Evolutionary conservation across 2,797 vertebrate genomes (phyloP).

Genomic region (Mormyrus proboscirostris): DNA sequence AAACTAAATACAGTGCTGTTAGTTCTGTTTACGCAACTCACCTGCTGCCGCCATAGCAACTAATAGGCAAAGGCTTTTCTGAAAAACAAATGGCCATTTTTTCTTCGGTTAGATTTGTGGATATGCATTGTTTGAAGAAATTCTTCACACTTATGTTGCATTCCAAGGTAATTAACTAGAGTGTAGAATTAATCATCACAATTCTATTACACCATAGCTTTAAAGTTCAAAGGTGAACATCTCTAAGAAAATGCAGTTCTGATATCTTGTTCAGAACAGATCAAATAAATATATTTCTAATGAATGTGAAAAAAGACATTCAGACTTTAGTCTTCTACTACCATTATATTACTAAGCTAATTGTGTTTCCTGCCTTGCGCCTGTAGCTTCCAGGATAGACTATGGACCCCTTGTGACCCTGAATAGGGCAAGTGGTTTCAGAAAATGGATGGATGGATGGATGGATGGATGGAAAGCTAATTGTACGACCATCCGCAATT

Average conservation of each 20-base stretch:
- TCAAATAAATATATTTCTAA: background rate
- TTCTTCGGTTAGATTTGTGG: background rate
- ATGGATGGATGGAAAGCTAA: background rate
- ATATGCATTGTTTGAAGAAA: background rate
- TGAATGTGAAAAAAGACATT: background rate
- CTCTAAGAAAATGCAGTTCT: background rate
- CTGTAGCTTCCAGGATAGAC: background rate
- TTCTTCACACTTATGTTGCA: background rate
- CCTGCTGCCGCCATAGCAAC: background rate
- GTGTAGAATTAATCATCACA: background rate
- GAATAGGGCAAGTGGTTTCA: background rate
- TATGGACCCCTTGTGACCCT: background rate
- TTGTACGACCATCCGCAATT: background rate
- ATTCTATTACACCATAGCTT: background rate
- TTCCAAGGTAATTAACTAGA: background rate
- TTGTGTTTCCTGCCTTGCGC: background rate
- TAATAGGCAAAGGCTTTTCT: background rate
- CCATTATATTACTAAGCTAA: background rate
- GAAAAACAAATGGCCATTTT: background rate
- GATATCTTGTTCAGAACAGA: background rate
- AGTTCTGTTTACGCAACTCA: background rate
- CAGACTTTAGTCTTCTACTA: background rate
- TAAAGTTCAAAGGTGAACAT: background rate
- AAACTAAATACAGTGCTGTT: background rate
- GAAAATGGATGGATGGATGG: background rate